These are phyloP conservation scores for Cecropterus lyciades DNA, from an alignment of 1,140 invertebrate species.

Conservation along the genomic window DNA sequence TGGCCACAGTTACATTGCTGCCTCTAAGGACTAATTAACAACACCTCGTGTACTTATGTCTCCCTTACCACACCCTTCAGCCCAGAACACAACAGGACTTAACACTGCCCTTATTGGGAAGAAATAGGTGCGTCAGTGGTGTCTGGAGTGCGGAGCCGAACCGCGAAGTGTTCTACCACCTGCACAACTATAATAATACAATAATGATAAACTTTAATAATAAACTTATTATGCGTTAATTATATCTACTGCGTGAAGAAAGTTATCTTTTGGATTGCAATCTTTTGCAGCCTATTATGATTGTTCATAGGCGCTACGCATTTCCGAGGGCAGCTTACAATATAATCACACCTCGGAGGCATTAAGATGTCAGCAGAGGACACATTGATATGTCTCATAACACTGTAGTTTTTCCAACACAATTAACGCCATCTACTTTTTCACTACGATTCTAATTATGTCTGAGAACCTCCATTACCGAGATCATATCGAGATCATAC, in stretches of 20 bases:
- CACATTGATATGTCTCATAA: slow-evolving; percentile 46
- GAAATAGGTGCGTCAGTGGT: too few relatives aligned
- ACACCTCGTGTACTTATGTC: too few relatives aligned
- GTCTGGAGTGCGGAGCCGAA: too few relatives aligned
- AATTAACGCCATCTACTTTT: slow-evolving; percentile 61
- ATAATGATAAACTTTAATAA: too few relatives aligned
- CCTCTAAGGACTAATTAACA: too few relatives aligned
- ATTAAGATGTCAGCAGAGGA: slow-evolving; percentile 32
- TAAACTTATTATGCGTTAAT: slow-evolving; percentile 25
- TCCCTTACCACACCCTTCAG: too few relatives aligned
- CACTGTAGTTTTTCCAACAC: slow-evolving; percentile 46
- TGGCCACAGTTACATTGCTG: too few relatives aligned
- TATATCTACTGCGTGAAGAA: slow-evolving; percentile 8
- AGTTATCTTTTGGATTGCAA: slow-evolving; percentile 23
- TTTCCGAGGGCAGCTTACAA: slow-evolving; percentile 35
- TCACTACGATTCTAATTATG: slow-evolving; percentile 65
- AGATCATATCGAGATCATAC: slow-evolving; percentile 48
- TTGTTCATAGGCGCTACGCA: slow-evolving; percentile 28
- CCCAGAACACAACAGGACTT: too few relatives aligned
- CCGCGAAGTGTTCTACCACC: too few relatives aligned
- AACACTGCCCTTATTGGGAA: too few relatives aligned
- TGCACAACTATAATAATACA: too few relatives aligned
- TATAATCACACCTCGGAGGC: slow-evolving; percentile 36
- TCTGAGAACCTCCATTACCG: slow-evolving; percentile 64
- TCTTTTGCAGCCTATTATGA: slow-evolving; percentile 29